Evolutionary conservation across 30 jellyfish, hydroid and myxozoan species (phyloP), one percentile per base, ranked within the genome.

Genomic region (Hydractinia echinata): DNA sequence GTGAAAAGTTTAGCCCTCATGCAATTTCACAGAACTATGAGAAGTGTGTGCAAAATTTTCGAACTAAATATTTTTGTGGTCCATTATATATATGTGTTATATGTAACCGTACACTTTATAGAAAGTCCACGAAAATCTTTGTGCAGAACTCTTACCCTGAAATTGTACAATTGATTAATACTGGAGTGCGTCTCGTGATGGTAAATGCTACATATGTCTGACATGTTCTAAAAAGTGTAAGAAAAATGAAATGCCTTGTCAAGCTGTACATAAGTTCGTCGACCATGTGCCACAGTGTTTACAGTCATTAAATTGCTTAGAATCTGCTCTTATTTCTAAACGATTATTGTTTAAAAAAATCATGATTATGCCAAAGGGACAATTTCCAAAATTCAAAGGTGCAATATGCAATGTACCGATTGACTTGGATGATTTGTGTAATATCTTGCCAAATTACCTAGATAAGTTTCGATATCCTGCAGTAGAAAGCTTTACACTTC

Each of bases 401-500:
- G 44, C 44, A 1, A 30, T 30, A 30, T 30, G 44, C 44, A 11
- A 58, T 58, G 1, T 16, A 13, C 69, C 3, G 19, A 58, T 58
- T 11, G 69, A 58, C 19, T 13, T 58, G 15, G 19, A 58, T 58
- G 69, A 58, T 3, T 11, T 16, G 15, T 58, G 69, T 58, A 58
- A 58, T 58, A 16, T 58, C 19, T 58, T 58, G 19, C 69, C 69
- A 6, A 64, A 30, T 51, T 64, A 51, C 74, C 74, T 64, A n/a
- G 74, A 64, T 51, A 44, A 64, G 39, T 64, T 64, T 51, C 18
- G 74, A 8, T 13, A 6, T n/a, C 74, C 81, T 72, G 81, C 2
- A 7, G 50, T 30, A 19, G 81, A 72, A 72, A 72, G 62, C 16
- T 30, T 72, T 54, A 44, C 62, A 7, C 62, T n/a, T 21, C 19